phyloP scores from a whole-genome alignment of 2,113 vertebrate species.

The Brachyistius frenatus region DNA sequence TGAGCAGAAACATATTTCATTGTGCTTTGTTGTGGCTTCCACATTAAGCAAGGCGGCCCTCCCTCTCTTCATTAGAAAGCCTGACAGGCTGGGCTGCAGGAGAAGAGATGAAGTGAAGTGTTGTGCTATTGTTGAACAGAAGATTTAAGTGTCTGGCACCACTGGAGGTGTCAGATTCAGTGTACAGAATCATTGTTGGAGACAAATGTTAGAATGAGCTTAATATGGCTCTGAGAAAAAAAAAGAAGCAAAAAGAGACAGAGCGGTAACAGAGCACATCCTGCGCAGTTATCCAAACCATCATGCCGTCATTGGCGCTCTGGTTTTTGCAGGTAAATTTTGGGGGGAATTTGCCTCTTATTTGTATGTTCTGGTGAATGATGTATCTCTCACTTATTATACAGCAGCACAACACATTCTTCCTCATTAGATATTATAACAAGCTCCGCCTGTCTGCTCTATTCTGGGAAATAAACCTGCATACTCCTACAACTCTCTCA shows the following conservation, averaged over 20 bases:
- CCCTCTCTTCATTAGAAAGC: slow-evolving; percentile 48
- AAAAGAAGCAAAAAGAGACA: slow-evolving; percentile 8
- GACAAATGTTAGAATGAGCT: slow-evolving; percentile 71
- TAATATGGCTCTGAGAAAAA: slow-evolving; percentile 62
- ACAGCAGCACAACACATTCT: slow-evolving; percentile 25
- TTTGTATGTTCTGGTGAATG: slow-evolving; percentile 11
- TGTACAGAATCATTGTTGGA: slow-evolving; percentile 56
- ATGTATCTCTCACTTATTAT: not conserved
- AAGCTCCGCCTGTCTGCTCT: slow-evolving; percentile 32
- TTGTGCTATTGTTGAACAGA: slow-evolving; percentile 64
- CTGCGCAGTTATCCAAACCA: not conserved
- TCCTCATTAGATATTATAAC: slow-evolving; percentile 42
- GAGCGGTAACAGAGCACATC: slow-evolving; percentile 11
- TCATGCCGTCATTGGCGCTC: not conserved
- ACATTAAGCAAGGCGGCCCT: slow-evolving; percentile 24
- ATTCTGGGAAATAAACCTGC: slow-evolving; percentile 44
- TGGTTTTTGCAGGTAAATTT: slow-evolving; percentile 27
- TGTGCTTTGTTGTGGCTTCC: slow-evolving; percentile 34
- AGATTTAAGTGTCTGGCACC: slow-evolving; percentile 69
- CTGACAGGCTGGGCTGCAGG: slow-evolving; percentile 42
- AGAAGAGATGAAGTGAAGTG: slow-evolving; percentile 55
- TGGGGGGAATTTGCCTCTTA: not conserved
- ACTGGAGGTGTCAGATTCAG: slow-evolving; percentile 68
- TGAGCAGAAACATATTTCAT: slow-evolving; percentile 41
- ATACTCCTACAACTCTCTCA: slow-evolving; percentile 42